phyloP scores from a whole-genome alignment of 2,888 invertebrate species.

The Thymelicus lineola region DNA sequence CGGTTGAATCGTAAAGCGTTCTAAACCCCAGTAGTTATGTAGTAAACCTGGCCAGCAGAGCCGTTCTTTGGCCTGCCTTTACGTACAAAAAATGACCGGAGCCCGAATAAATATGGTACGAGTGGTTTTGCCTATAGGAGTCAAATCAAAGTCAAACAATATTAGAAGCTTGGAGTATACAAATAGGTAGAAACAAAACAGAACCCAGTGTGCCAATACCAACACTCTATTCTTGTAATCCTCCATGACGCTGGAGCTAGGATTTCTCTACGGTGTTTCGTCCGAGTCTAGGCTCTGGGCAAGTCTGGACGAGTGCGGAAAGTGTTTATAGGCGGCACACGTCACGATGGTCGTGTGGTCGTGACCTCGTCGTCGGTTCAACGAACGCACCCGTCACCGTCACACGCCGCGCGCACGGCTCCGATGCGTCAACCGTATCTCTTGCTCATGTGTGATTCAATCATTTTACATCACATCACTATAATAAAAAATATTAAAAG shows the following conservation, averaged over 20 bases:
- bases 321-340: slow-evolving; percentile 64
- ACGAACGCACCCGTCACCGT: slow-evolving; percentile 74
- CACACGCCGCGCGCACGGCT: slow-evolving; percentile 64
- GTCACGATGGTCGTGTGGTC: slow-evolving; percentile 81
- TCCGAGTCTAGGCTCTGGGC: too few relatives aligned
- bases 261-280: slow-evolving; percentile 12
- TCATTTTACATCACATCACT: slow-evolving; percentile 22
- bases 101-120: too few relatives aligned
- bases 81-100: too few relatives aligned
- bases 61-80: too few relatives aligned
- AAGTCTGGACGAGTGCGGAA: slow-evolving; percentile 48
- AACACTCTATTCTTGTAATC: neutral
- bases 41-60: too few relatives aligned
- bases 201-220: too few relatives aligned
- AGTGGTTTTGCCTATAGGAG: too few relatives aligned
- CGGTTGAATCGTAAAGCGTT: slow-evolving; percentile 10
- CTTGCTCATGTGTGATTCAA: slow-evolving; percentile 27
- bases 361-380: slow-evolving; percentile 83
- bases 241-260: neutral
- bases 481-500: neutral
- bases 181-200: too few relatives aligned
- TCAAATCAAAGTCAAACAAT: too few relatives aligned
- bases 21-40: neutral
- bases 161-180: too few relatives aligned
- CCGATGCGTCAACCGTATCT: slow-evolving; percentile 69